Base-by-base conservation (phyloP, 2,113 vertebrate species). In the Trichomycterus rosablanca region DNA sequence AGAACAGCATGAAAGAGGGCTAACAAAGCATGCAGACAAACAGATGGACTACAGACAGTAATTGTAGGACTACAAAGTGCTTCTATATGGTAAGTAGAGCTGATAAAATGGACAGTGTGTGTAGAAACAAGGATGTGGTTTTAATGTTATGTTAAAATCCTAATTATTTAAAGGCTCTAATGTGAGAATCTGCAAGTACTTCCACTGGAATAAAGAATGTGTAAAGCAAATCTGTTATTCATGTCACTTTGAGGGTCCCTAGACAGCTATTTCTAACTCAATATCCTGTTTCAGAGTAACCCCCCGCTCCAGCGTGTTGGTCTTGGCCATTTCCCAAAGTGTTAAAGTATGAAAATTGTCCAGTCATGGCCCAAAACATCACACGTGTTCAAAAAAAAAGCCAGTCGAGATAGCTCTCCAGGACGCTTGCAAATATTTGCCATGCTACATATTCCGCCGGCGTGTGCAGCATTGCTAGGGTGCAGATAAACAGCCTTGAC, bases 221-320 rank as follows among this genome's bases (percentile, higher is more conserved):
- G 75, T 55, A 76, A 76, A 76, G 71, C 50, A 76, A 73, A 75
- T 50, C 46, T 66, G 60, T 43, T 67, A 74, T 84, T 78, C 73
- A 71, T 84, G 80, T 83, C 78, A 77, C 75, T 70, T 67, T 74
- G 69, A 50, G 15, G 42, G 78, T 87, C 86, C 83, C 83, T 65
- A 68, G 77, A 80, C 70, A 71, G 78, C 78, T 81, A 84, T 85
- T 84, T 84, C 78, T 76, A 81, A 80, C 70, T 80, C 73, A 84
- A 83, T 86, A 84, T 89, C 84, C 82, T 80, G 83, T 84, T 87
- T 76, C 80, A 81, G 84, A 85, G 82, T 74, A 74, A 80, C 62
- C 11, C 57, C 54, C 66, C 61, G 73, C 76, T 80, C 53, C 63
- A 68, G 76, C 76, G 37, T 87, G 84, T 84, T 85, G 75, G 75